Evolutionary conservation across 2,113 vertebrate genomes (phyloP), one percentile per base, ranked within the genome.

Genomic region (Glaucomys volans): DNA sequence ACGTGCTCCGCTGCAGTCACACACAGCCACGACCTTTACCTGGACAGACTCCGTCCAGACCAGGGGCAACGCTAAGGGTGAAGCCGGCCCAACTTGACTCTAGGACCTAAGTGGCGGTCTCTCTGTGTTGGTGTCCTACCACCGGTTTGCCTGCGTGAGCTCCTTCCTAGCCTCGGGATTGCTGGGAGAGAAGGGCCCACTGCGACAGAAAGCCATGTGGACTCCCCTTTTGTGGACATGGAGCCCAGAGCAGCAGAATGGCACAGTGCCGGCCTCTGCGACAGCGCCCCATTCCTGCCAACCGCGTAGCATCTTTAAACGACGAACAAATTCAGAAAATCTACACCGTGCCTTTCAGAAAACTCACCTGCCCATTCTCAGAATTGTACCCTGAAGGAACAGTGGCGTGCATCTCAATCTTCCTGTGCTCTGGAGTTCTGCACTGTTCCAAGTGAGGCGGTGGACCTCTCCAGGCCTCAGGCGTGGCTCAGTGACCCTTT

Each of bases 261-360:
- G n/a, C 37, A 2, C 0, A 0, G 10, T 1, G 67, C 3, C 50
- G 8, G 13, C 2, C 30, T 54, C 42, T 14, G 14, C 7, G 3
- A 8, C 7, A 2, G 10, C 0, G 3, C 59, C n/a, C 16, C 1
- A 22, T 13, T 20, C n/a, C 71, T 28, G 28, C 35, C 52, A 18
- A 16, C 8, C 8, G 47, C 10, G 1, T 5, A 26, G n/a, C 44
- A n/a, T 59, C 16, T 3, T 59, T 62, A 18, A 44, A 32, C 11
- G 35, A 52, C 24, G 4, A 22, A 4, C 4, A 12, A 37, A 16
- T 44, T 62, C 22, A 26, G 26, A 91, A 88, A 24, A 40, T 1
- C 30, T 69, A 14, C 1, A 28, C 16, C 2, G 14, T 30, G 14
- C 2, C 42, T 62, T 72, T 92, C 30, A n/a, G 40, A 69, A 90